Conservation (phyloP, 2,888 invertebrate species). For the Lottia gigantea region DNA sequence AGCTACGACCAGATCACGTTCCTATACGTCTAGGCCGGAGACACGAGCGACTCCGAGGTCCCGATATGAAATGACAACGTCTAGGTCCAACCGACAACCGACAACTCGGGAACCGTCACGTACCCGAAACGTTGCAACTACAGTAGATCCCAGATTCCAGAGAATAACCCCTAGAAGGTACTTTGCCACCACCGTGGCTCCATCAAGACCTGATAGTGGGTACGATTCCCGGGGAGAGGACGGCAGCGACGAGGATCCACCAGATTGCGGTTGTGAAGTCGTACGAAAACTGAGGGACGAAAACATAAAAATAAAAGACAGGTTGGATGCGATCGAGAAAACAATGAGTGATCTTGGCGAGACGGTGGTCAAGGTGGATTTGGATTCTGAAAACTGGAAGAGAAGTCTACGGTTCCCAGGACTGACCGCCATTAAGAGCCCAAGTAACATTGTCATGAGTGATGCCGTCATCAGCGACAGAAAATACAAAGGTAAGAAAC, state of each 20-base stretch:
- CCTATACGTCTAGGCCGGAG: no score
- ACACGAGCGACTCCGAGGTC: neutral
- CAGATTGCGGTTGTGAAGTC: neutral
- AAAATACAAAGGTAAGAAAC: conserved; percentile 21
- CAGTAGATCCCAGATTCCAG: neutral
- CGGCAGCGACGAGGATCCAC: neutral
- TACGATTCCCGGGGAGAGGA: neutral
- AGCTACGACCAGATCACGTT: no score
- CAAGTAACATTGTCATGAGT: neutral
- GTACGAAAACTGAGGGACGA: conserved; percentile 1
- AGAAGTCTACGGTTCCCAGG: conserved; percentile 20
- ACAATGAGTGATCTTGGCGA: conserved; percentile 13
- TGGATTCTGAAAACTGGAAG: conserved; percentile 19
- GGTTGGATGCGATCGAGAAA: conserved; percentile 15
- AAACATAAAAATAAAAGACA: conserved; percentile 5
- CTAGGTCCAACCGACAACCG: neutral
- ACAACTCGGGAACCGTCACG: neutral
- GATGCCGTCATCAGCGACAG: conserved; percentile 12
- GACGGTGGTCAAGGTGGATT: conserved; percentile 14
- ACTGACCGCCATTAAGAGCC: conserved; percentile 12
- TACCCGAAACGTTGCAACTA: neutral
- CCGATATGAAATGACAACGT: neutral
- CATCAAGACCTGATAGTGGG: neutral
- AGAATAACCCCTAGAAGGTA: neutral
- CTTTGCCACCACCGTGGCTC: neutral